Evolutionary conservation across 37 sponge, comb jelly and placozoan genomes (phyloP), one percentile per base, ranked within the genome.

Genomic region (Halisarca cf. caerulea): DNA sequence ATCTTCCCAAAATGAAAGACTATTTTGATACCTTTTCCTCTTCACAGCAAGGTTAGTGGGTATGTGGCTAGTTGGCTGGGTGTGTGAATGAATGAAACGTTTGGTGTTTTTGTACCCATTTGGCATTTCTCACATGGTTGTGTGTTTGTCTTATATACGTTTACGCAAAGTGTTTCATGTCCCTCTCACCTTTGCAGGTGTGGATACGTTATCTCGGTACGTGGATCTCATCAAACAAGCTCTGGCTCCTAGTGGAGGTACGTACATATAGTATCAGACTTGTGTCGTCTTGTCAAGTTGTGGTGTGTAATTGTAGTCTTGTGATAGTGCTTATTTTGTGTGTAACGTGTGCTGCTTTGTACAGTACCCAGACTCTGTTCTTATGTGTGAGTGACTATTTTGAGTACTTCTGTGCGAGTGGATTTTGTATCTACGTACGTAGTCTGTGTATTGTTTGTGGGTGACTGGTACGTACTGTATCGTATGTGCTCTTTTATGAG

Each of bases 231-330:
- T 89, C 44, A 83, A 85, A 70, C 83, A 88, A 58, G 88, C 86
- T 7, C 40, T 92, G 62, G 59, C 86, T 57, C 86, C 90, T 20
- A 82, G 83, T 39, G 92, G 83, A 78, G 87, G 92, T 92, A 69
- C 18, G 40, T 47, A 47, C 51, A 47, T 11, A 47, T 14, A 43
- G 21, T 20, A 30, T 39, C 59, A 58, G 3, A 30, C 61, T n/a
- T 58, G 2, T 40, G 57, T 27, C 59, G 3, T 20, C 57, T 1
- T 1, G 1, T 20, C 18, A 25, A 38, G 54, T 53, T 32, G 25
- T 30, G 6, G 70, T 30, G 23, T 86, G 20, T 9, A 58, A 2
- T 2, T 18, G n/a, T n/a, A n/a, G n/a, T n/a, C n/a, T n/a, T n/a
- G n/a, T n/a, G n/a, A n/a, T n/a, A n/a, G n/a, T n/a, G n/a, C n/a